Percentiles rank a stretch among this genome's conserved stretches.
phyloP scores from a whole-genome alignment of 37 sponge, comb jelly and placozoan genomes.

The Spongilla lacustris region DNA sequence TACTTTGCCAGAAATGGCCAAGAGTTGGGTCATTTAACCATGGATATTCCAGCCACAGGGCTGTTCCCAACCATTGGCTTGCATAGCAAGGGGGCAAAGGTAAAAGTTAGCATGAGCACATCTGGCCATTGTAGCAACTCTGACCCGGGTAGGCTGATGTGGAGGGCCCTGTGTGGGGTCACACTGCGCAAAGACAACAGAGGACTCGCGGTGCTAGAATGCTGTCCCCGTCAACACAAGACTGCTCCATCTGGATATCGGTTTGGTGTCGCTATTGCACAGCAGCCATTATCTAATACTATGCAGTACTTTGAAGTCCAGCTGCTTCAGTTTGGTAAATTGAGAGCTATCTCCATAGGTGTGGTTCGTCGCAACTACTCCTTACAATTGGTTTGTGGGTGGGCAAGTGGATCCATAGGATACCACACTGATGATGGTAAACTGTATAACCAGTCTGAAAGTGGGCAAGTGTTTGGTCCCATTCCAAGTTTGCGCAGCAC shows the following conservation, averaged over 20 bases:
- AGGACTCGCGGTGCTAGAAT: background rate
- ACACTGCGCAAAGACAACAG: background rate
- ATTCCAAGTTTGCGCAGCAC: slow-evolving; percentile 25
- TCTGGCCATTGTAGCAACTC: background rate
- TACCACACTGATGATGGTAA: slow-evolving; percentile 70
- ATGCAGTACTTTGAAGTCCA: slow-evolving; percentile 72
- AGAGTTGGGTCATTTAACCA: slow-evolving; percentile 55
- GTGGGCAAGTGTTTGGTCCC: slow-evolving; percentile 66
- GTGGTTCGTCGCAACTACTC: slow-evolving; percentile 41
- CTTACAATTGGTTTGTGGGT: slow-evolving; percentile 45
- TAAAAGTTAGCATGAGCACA: slow-evolving; percentile 36
- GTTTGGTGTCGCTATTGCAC: slow-evolving; percentile 32
- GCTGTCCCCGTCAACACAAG: slow-evolving; percentile 11
- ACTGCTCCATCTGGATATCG: background rate
- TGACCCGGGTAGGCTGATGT: slow-evolving; percentile 2
- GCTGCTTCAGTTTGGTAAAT: slow-evolving; percentile 16
- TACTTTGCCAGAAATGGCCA: slow-evolving; percentile 59
- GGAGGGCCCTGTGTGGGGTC: slow-evolving; percentile 63
- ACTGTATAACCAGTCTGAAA: slow-evolving; percentile 33
- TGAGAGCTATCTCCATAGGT: slow-evolving; percentile 53
- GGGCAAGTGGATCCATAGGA: slow-evolving; percentile 36
- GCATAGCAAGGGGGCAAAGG: slow-evolving; percentile 37
- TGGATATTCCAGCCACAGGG: slow-evolving; percentile 20
- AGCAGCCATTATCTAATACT: slow-evolving; percentile 35
- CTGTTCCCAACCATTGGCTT: slow-evolving; percentile 63